These are phyloP conservation scores for Streptopelia turtur DNA, from an alignment of 2,797 vertebrate species.

Conservation along the genomic window DNA sequence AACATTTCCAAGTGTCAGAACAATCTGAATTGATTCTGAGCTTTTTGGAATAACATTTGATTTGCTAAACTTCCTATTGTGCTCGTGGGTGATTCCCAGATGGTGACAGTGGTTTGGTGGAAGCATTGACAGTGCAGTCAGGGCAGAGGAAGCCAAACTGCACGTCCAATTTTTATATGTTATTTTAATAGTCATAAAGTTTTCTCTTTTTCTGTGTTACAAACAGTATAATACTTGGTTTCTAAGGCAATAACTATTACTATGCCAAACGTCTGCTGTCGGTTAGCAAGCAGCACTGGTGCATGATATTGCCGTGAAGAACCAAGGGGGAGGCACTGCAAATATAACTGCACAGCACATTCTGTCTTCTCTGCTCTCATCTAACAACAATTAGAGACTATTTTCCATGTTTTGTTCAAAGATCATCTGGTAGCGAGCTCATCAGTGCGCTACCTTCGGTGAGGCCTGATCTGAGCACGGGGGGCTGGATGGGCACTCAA, in stretches of 20 bases:
- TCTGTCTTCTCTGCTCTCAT: not conserved
- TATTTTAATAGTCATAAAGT: too few relatives aligned
- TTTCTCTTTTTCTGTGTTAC: not conserved
- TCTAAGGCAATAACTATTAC: not conserved
- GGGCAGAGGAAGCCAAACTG: not conserved
- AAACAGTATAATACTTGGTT: not conserved
- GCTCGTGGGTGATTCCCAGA: not conserved
- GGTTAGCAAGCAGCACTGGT: not conserved
- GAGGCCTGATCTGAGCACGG: not conserved
- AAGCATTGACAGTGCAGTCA: not conserved
- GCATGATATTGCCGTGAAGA: not conserved
- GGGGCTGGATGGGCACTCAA: not conserved
- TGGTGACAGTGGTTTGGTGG: not conserved
- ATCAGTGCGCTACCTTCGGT: not conserved
- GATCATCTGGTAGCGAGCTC: not conserved
- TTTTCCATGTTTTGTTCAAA: not conserved
- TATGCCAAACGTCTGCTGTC: not conserved
- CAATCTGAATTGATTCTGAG: not conserved
- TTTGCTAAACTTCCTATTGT: not conserved
- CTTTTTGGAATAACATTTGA: not conserved
- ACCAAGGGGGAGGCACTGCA: not conserved
- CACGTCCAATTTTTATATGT: too few relatives aligned
- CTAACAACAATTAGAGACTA: not conserved
- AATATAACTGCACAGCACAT: not conserved
- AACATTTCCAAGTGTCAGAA: not conserved